Evolutionary conservation across 2,797 vertebrate species (phyloP).

Genomic region (Betta splendens): DNA sequence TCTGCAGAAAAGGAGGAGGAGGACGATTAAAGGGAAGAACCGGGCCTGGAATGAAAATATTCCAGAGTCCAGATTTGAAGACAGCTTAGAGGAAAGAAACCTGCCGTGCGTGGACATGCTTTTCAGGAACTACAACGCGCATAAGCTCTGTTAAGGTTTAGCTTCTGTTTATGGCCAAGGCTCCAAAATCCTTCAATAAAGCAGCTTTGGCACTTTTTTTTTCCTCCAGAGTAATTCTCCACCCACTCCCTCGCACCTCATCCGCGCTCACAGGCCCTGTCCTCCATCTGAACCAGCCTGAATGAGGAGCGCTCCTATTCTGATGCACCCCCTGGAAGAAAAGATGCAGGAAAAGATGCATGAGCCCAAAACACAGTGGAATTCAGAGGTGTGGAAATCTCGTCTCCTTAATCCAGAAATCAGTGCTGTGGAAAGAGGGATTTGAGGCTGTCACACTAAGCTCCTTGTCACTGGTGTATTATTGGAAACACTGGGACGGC

Average conservation of each 20-base stretch:
- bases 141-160: conserved; percentile 43
- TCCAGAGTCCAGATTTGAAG: conserved; percentile 19
- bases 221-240: conserved; percentile 53
- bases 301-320: conserved; percentile 59
- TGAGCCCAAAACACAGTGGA: conserved; percentile 67
- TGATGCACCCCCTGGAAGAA: conserved; percentile 42
- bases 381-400: conserved; percentile 77
- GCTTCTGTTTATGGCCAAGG: conserved; percentile 49
- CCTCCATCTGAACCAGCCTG: conserved; percentile 60
- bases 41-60: conserved; percentile 61
- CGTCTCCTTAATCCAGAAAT: conserved; percentile 77
- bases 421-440: conserved; percentile 71
- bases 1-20: conserved; percentile 39
- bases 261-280: conserved; percentile 23
- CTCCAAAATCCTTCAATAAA: conserved; percentile 58
- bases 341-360: conserved; percentile 71
- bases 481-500: conserved; percentile 62
- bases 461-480: conserved; percentile 73
- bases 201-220: conserved; percentile 49
- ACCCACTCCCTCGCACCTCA: conserved; percentile 47
- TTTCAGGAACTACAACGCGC: conserved; percentile 53
- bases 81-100: conserved; percentile 3
- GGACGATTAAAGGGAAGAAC: conserved; percentile 31
- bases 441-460: conserved; percentile 78
- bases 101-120: conserved; percentile 16